These are phyloP conservation scores for Zaprionus taronus DNA, from an alignment of 1,140 invertebrate genomes.

Conservation along the genomic window DNA sequence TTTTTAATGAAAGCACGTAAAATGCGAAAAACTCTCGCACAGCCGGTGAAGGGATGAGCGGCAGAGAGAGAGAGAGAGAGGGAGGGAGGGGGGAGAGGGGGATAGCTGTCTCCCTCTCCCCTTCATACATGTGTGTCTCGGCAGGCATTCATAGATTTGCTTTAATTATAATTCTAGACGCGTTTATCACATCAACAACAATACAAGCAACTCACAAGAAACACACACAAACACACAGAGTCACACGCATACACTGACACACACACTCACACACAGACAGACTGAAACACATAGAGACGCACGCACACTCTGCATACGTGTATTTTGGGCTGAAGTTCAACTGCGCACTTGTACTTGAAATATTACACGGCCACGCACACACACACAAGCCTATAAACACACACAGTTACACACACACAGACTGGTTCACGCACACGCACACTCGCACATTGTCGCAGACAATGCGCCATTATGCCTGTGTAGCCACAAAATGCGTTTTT, in stretches of 20 bases:
- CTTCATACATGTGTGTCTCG: constrained; percentile 18
- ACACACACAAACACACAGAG: constrained; percentile 12
- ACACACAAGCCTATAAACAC: not conserved
- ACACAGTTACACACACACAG: not conserved
- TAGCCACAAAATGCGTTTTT: constrained; percentile 77
- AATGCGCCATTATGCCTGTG: constrained; percentile 56
- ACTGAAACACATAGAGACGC: not conserved
- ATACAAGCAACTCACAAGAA: constrained; percentile 42
- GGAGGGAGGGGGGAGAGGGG: no score
- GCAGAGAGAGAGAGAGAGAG: not conserved
- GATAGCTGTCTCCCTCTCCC: not conserved
- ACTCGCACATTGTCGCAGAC: constrained; percentile 10
- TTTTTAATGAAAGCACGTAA: constrained; percentile 83
- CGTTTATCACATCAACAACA: constrained; percentile 82
- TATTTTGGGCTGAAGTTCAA: constrained; percentile 27
- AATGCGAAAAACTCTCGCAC: constrained; percentile 73
- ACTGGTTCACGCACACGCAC: no score
- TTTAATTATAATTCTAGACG: constrained; percentile 83
- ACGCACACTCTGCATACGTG: constrained; percentile 1
- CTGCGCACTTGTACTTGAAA: constrained; percentile 71
- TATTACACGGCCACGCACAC: constrained; percentile 49
- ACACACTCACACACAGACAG: not conserved
- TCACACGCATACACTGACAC: not conserved
- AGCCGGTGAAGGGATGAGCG: not conserved
- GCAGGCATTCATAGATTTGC: constrained; percentile 74